These are phyloP conservation scores for Subacronicta megacephala DNA, from an alignment of 2,888 invertebrate species.

Conservation along the genomic window DNA sequence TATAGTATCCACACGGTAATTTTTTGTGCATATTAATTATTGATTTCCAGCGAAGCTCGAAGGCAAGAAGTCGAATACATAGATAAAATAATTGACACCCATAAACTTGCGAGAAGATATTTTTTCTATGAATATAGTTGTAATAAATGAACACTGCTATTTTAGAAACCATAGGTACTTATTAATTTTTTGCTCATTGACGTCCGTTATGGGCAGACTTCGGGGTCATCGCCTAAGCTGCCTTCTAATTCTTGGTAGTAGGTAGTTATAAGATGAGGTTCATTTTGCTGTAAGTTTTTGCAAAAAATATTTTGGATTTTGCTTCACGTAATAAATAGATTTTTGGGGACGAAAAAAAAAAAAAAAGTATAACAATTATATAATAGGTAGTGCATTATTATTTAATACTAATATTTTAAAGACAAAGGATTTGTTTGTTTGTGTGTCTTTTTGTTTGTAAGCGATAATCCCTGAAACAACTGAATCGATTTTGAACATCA, in stretches of 20 bases:
- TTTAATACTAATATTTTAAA: too few species aligned
- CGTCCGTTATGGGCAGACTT: slow-evolving; percentile 8
- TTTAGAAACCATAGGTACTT: not conserved
- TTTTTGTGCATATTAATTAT: slow-evolving; percentile 11
- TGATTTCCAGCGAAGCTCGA: not conserved
- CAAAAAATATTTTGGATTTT: too few species aligned
- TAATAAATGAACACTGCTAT: not conserved
- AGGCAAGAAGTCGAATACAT: slow-evolving; percentile 8
- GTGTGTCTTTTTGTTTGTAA: too few species aligned
- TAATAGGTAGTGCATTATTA: too few species aligned
- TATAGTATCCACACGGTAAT: not conserved
- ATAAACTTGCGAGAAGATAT: not conserved
- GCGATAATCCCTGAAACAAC: too few species aligned
- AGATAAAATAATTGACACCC: slow-evolving; percentile 8
- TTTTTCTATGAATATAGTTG: slow-evolving; percentile 8
- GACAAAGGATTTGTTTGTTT: too few species aligned
- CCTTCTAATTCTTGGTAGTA: slow-evolving; percentile 2
- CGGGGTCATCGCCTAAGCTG: slow-evolving; percentile 12
- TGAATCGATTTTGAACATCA: too few species aligned
- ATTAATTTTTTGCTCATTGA: slow-evolving; percentile 34
- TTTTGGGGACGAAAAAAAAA: too few species aligned
- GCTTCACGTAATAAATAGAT: too few species aligned
- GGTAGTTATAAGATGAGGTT: not conserved
- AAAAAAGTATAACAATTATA: too few species aligned
- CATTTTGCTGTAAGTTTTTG: too few species aligned